phyloP scores from a whole-genome alignment of 2,113 vertebrate species.

The Craseonycteris thonglongyai region DNA sequence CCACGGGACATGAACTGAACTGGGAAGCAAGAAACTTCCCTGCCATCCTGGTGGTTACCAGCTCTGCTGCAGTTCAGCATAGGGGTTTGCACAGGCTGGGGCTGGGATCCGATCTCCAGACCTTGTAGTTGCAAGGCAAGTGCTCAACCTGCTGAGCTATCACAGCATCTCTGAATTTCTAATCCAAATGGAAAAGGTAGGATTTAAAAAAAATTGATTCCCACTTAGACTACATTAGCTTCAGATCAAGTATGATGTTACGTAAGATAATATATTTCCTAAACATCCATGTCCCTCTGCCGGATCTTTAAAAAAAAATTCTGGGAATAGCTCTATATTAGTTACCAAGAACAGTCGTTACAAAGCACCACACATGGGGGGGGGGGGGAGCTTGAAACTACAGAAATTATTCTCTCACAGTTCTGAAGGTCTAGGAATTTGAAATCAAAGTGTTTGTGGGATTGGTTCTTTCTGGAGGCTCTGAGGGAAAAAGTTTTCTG shows the following conservation, averaged over 20 bases:
- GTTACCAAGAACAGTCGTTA: neutral
- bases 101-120: too few relatives aligned
- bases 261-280: neutral
- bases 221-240: neutral
- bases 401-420: neutral
- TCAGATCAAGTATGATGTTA: neutral
- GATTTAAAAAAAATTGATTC: neutral
- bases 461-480: neutral
- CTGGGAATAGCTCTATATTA: neutral
- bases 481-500: neutral
- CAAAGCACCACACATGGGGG: neutral
- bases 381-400: neutral
- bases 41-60: too few relatives aligned
- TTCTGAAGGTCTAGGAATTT: neutral
- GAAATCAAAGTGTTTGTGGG: neutral
- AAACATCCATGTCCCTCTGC: accelerated
- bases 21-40: too few relatives aligned
- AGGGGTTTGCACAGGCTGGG: too few relatives aligned
- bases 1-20: too few relatives aligned
- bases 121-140: too few relatives aligned
- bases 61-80: too few relatives aligned
- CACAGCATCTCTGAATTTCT: too few relatives aligned
- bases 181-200: neutral
- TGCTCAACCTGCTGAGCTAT: too few relatives aligned
- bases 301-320: neutral